These are phyloP conservation scores for Promerops cafer DNA, from an alignment of 2,113 vertebrate genomes.

Conservation along the genomic window DNA sequence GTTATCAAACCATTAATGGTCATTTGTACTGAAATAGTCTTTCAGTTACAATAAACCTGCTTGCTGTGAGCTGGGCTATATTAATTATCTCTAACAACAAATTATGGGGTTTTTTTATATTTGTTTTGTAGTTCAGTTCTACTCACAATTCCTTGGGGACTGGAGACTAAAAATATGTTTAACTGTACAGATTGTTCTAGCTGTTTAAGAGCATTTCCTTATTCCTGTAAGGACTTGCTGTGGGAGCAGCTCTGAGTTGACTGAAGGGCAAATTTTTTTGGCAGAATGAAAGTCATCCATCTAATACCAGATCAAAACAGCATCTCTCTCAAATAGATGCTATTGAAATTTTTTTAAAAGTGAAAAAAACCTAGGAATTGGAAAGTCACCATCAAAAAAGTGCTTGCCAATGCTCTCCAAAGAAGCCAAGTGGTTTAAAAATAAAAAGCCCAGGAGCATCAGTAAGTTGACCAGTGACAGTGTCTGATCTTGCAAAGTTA, in stretches of 20 bases:
- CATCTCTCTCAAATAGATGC: background rate
- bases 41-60: background rate
- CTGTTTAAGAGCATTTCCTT: constrained; percentile 28
- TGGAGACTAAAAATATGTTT: constrained; percentile 26
- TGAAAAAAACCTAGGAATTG: background rate
- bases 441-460: background rate
- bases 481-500: background rate
- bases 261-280: constrained; percentile 6
- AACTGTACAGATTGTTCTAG: constrained; percentile 24
- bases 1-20: background rate
- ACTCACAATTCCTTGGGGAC: background rate
- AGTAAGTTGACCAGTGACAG: background rate
- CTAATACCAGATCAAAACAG: background rate
- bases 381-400: background rate
- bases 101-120: background rate
- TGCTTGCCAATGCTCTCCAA: background rate
- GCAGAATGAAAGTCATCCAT: background rate
- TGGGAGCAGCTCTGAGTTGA: constrained; percentile 8
- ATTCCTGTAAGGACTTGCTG: constrained; percentile 14
- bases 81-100: background rate
- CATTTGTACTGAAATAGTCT: background rate
- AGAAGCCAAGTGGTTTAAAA: background rate
- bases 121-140: background rate
- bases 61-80: background rate
- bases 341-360: background rate